A percentile compares a stretch with the other conserved stretches of the same genome.
These are phyloP conservation scores for Troilus luridus DNA, from an alignment of 2,888 invertebrate species.

Conservation along the genomic window DNA sequence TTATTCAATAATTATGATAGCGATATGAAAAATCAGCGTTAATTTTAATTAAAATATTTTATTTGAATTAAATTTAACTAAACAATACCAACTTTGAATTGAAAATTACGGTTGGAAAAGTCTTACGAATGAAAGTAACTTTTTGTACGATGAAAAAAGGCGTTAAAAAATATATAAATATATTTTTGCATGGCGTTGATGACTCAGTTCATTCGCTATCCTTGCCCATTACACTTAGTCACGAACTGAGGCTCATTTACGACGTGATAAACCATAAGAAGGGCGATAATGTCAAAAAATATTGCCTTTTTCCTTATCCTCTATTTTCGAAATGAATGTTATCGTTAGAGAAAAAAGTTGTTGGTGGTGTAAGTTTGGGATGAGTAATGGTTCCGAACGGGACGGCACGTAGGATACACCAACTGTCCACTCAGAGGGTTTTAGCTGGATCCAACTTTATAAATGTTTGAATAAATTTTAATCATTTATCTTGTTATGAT, in stretches of 20 bases:
- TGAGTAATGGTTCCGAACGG: neutral
- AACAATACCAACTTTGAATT: too few species aligned
- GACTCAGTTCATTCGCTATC: conserved; percentile 37
- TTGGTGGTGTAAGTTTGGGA: neutral
- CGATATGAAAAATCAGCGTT: too few species aligned
- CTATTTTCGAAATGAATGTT: neutral
- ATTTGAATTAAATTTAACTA: too few species aligned
- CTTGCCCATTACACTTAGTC: conserved; percentile 16
- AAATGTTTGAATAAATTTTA: neutral
- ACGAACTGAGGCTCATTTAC: neutral
- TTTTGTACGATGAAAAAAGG: neutral
- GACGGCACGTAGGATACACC: neutral
- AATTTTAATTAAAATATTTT: too few species aligned
- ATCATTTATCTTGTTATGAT: neutral
- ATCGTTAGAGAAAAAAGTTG: conserved; percentile 7
- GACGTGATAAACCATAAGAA: conserved; percentile 42
- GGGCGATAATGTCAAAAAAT: conserved; percentile 34
- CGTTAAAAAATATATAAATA: neutral
- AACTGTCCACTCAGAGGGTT: neutral
- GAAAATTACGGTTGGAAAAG: too few species aligned
- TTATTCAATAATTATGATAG: too few species aligned
- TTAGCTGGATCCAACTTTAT: neutral
- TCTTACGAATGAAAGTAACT: neutral
- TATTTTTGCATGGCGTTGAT: neutral
- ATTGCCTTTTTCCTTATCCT: conserved; percentile 32